Evolutionary conservation across 2,113 vertebrate species (phyloP).

Genomic region (Nothocercus julius): DNA sequence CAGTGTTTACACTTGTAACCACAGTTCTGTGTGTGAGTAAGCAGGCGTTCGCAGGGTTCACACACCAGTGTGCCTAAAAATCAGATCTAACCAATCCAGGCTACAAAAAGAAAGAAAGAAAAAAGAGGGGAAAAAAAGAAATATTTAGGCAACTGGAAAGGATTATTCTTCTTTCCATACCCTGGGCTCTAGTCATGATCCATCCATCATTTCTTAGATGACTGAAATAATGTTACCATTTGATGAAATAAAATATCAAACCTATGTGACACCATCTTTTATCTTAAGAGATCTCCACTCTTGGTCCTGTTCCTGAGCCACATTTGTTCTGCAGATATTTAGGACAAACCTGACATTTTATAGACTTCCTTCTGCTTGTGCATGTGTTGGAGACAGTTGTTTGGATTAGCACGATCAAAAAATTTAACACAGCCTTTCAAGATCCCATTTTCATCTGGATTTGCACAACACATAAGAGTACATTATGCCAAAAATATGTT

Average conservation of each 20-base stretch:
- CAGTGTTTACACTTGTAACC: not conserved
- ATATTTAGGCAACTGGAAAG: constrained; percentile 68
- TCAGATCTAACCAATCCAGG: not conserved
- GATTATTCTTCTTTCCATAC: constrained; percentile 43
- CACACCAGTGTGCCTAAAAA: not conserved
- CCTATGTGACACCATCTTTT: constrained; percentile 64
- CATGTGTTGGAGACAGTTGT: constrained; percentile 71
- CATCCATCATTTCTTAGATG: constrained; percentile 48
- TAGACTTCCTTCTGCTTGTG: constrained; percentile 61
- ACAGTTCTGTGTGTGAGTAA: not conserved
- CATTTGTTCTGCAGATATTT: constrained; percentile 73
- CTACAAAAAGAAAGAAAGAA: not conserved
- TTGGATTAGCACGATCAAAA: constrained; percentile 69
- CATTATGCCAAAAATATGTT: constrained; percentile 66
- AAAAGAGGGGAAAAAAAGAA: not conserved
- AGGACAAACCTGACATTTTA: constrained; percentile 66
- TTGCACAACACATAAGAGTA: constrained; percentile 33
- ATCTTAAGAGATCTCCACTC: not conserved
- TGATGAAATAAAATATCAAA: constrained; percentile 57
- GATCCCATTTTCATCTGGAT: constrained; percentile 69
- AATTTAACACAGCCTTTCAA: constrained; percentile 65
- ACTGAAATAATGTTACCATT: constrained; percentile 16
- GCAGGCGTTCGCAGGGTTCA: not conserved
- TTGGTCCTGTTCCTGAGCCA: constrained; percentile 47
- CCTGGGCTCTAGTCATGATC: constrained; percentile 46